A percentile compares a stretch with the other conserved stretches of the same genome.
These are phyloP conservation scores for Mesitornis unicolor DNA, from an alignment of 2,113 vertebrate species.

Conservation along the genomic window DNA sequence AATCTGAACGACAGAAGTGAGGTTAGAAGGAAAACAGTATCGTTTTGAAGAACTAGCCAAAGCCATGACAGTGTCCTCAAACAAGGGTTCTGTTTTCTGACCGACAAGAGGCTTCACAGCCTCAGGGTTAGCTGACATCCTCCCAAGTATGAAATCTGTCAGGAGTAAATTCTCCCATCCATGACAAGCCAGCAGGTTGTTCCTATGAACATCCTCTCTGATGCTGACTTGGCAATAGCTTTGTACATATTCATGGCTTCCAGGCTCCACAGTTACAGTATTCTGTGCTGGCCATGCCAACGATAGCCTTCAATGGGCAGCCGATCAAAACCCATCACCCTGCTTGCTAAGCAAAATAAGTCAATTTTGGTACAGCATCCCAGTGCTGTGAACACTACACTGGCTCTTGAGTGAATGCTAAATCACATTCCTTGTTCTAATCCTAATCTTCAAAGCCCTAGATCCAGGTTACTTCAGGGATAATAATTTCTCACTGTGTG, in stretches of 20 bases:
- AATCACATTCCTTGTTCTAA: neutral
- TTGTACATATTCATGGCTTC: slow-evolving; percentile 5
- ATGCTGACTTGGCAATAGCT: slow-evolving; percentile 51
- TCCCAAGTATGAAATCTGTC: slow-evolving; percentile 30
- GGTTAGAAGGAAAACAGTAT: slow-evolving; percentile 5
- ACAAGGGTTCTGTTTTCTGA: neutral
- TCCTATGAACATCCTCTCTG: slow-evolving; percentile 28
- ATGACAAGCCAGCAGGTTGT: slow-evolving; percentile 25
- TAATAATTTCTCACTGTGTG: neutral
- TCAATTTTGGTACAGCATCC: neutral
- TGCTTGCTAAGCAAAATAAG: slow-evolving; percentile 51
- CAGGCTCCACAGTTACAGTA: neutral
- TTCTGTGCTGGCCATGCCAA: neutral
- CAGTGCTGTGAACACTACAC: neutral
- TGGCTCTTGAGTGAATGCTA: neutral
- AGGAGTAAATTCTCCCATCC: slow-evolving; percentile 47
- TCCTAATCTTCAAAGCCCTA: slow-evolving; percentile 31
- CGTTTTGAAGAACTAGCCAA: slow-evolving; percentile 14
- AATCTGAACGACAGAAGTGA: slow-evolving; percentile 6
- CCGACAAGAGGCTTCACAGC: neutral
- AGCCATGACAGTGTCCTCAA: neutral
- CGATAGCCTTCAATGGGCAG: slow-evolving; percentile 15
- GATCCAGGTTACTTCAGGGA: neutral
- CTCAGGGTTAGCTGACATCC: neutral
- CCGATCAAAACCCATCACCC: neutral